A percentile compares a stretch with the other conserved stretches of the same genome.
These are phyloP conservation scores for Gandaritis pyraliata DNA, from an alignment of 2,888 invertebrate genomes.

Conservation along the genomic window DNA sequence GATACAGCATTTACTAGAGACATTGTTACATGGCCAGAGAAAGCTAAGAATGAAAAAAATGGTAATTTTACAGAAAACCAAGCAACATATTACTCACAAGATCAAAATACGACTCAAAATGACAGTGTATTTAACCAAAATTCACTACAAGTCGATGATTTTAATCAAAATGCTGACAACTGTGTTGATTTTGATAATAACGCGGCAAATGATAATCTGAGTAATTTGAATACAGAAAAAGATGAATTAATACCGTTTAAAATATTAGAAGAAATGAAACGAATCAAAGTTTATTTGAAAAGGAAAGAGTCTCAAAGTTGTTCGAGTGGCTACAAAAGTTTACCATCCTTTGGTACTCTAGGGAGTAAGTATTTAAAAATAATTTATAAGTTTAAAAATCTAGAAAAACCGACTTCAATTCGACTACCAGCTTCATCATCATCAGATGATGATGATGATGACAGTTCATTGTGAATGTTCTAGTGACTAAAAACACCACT, in stretches of 20 bases:
- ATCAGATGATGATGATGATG: too few relatives aligned
- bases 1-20: slow-evolving; percentile 3
- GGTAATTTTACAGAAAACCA: background rate
- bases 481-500: too few relatives aligned
- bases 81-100: background rate
- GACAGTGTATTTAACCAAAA: background rate
- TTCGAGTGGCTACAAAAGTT: slow-evolving; percentile 66
- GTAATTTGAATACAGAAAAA: slow-evolving; percentile 11
- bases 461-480: too few relatives aligned
- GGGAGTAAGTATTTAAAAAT: slow-evolving; percentile 44
- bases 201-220: background rate
- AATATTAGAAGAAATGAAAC: slow-evolving; percentile 69
- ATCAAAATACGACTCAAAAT: background rate
- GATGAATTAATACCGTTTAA: slow-evolving; percentile 63
- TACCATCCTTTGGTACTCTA: slow-evolving; percentile 50
- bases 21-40: background rate
- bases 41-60: background rate
- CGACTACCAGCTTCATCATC: too few relatives aligned
- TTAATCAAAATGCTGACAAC: slow-evolving; percentile 13
- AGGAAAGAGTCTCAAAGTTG: slow-evolving; percentile 40
- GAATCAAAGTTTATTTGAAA: slow-evolving; percentile 58
- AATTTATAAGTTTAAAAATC: too few relatives aligned
- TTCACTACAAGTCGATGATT: background rate
- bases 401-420: too few relatives aligned
- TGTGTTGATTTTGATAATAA: slow-evolving; percentile 1